Conservation (phyloP, 2,113 vertebrate genomes). For the Megaptera novaeangliae region DNA sequence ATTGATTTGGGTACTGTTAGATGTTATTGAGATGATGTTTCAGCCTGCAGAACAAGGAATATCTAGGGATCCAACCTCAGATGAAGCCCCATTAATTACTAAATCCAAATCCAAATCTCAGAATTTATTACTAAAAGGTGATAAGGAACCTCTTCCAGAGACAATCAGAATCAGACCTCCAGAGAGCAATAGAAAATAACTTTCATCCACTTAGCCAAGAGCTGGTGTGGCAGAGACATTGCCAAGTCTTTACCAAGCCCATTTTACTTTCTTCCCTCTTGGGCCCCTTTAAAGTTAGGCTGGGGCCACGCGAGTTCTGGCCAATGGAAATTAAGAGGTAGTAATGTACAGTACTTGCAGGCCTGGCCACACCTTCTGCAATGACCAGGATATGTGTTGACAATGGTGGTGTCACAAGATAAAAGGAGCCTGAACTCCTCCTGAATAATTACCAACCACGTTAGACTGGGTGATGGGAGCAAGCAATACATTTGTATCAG, state of each 20-base stretch:
- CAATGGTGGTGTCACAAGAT: not conserved
- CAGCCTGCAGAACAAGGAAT: not conserved
- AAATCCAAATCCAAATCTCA: conserved; percentile 10
- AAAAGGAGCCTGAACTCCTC: not conserved
- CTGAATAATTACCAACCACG: not conserved
- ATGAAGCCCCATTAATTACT: not conserved
- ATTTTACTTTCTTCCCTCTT: not conserved
- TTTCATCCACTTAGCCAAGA: not conserved
- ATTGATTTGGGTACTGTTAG: not conserved
- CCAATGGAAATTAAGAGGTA: not conserved
- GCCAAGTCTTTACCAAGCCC: not conserved
- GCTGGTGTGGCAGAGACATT: not conserved
- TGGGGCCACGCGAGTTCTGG: not conserved
- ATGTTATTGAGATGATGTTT: not conserved
- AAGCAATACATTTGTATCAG: not conserved
- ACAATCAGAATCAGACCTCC: not conserved
- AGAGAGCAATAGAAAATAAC: not conserved
- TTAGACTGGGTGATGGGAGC: not conserved
- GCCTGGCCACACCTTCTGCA: no score
- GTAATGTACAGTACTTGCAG: not conserved
- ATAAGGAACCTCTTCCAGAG: not conserved
- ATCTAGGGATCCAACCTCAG: not conserved
- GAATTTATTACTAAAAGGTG: not conserved
- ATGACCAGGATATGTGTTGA: not conserved
- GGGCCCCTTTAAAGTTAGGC: not conserved